Conservation (phyloP, 2,113 vertebrate genomes). For the Siniperca knerii region DNA sequence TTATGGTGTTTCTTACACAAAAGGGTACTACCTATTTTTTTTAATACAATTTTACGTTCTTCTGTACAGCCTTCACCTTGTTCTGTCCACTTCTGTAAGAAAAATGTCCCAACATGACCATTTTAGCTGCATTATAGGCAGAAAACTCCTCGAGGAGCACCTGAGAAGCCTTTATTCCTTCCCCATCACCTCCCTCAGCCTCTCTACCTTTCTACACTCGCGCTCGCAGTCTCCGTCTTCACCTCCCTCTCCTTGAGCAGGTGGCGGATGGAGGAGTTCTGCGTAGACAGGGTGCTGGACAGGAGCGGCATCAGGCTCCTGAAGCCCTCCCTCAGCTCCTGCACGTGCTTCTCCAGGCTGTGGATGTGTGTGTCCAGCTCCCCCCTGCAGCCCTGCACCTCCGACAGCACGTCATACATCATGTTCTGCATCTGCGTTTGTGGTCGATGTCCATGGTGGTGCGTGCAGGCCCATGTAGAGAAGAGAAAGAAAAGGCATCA, state of each 20-base stretch:
- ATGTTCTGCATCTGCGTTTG: slow-evolving; percentile 86
- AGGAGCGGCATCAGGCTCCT: slow-evolving; percentile 81
- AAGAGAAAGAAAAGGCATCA: not conserved
- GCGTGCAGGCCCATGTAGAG: not conserved
- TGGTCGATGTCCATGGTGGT: not conserved
- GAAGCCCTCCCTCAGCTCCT: slow-evolving; percentile 80
- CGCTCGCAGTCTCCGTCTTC: slow-evolving; percentile 21
- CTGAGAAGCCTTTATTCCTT: not conserved
- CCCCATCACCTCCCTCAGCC: not conserved
- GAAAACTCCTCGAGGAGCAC: not conserved
- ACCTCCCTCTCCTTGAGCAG: slow-evolving; percentile 79
- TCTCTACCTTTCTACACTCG: slow-evolving; percentile 58
- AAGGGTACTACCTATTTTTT: not conserved
- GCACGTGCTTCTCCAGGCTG: slow-evolving; percentile 81
- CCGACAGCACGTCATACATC: slow-evolving; percentile 88
- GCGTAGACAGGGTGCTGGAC: slow-evolving; percentile 79
- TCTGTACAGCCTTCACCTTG: not conserved
- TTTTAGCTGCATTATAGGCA: not conserved
- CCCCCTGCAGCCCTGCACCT: slow-evolving; percentile 89
- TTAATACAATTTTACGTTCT: slow-evolving; percentile 5
- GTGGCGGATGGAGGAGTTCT: slow-evolving; percentile 83
- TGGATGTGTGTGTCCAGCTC: slow-evolving; percentile 88
- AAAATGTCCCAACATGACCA: not conserved
- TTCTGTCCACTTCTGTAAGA: not conserved
- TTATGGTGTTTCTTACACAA: slow-evolving; percentile 23